Conservation (phyloP, 2,797 vertebrate species). For the Alca torda region DNA sequence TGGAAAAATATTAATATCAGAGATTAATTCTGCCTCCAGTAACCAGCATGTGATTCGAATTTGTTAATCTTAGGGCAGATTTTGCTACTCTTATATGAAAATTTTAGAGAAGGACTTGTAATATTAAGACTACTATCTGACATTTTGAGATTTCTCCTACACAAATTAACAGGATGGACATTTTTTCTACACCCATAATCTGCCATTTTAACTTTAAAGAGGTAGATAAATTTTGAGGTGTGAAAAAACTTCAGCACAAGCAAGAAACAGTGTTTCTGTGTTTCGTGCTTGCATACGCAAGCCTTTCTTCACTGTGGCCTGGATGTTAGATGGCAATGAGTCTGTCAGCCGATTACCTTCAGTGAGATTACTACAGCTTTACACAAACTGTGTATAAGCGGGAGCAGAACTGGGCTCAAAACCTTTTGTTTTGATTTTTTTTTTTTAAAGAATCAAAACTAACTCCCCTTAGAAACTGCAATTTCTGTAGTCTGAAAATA, state of each 20-base stretch:
- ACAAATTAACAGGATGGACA: rapidly evolving
- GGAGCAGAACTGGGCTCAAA: not conserved
- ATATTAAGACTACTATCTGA: rapidly evolving
- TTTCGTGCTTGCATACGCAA: not conserved
- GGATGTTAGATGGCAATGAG: not conserved
- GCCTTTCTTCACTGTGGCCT: rapidly evolving
- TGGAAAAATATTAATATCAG: not conserved
- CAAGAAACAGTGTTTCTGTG: not conserved
- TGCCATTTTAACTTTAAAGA: not conserved
- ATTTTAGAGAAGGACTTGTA: not conserved
- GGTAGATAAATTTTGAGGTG: not conserved
- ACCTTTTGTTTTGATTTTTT: not conserved
- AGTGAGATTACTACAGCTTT: not conserved
- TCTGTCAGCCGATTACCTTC: not conserved
- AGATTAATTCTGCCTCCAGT: not conserved
- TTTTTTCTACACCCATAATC: not conserved
- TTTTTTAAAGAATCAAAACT: not conserved
- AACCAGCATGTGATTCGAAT: not conserved
- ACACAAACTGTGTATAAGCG: rapidly evolving
- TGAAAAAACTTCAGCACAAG: not conserved
- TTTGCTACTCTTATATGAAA: not conserved
- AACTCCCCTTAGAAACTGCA: not conserved
- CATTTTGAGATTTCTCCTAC: not conserved
- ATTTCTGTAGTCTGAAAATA: conserved; percentile 17
- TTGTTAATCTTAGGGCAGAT: not conserved